phyloP scores from a whole-genome alignment of 2,113 vertebrate species.

The Hippoglossus stenolepis region DNA sequence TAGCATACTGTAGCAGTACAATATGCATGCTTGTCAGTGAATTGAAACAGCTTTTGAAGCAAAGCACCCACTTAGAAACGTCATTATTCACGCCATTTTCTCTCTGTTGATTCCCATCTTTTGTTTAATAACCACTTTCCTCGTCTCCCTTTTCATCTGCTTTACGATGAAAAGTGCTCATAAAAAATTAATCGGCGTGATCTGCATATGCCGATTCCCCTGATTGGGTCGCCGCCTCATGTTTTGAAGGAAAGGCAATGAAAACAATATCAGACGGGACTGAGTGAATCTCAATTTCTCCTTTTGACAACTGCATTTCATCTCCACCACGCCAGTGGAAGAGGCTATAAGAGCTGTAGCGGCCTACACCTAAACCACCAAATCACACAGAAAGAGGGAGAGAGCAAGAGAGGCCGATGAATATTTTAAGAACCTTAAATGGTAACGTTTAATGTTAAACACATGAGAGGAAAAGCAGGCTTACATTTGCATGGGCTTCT shows the following conservation, averaged over 20 bases:
- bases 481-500: slow-evolving; percentile 32
- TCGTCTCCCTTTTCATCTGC: slow-evolving; percentile 54
- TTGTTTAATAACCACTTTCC: slow-evolving; percentile 75
- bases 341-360: slow-evolving; percentile 55
- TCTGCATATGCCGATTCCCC: slow-evolving; percentile 80
- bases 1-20: slow-evolving; percentile 39
- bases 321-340: slow-evolving; percentile 48
- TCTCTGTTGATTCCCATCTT: slow-evolving; percentile 74
- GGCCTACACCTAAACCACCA: slow-evolving; percentile 48
- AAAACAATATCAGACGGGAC: slow-evolving; percentile 56
- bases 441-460: slow-evolving; percentile 71
- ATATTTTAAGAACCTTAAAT: slow-evolving; percentile 78
- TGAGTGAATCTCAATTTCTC: slow-evolving; percentile 66
- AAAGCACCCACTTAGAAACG: slow-evolving; percentile 73
- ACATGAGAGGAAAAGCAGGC: slow-evolving; percentile 47
- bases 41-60: slow-evolving; percentile 68
- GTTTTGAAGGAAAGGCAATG: slow-evolving; percentile 64
- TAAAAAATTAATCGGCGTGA: slow-evolving; percentile 78
- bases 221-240: slow-evolving; percentile 70
- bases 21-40: slow-evolving; percentile 38
- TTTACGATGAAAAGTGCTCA: slow-evolving; percentile 73
- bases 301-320: slow-evolving; percentile 68
- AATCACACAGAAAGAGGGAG: slow-evolving; percentile 42
- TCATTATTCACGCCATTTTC: slow-evolving; percentile 61
- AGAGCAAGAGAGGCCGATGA: slow-evolving; percentile 49